phyloP scores from a whole-genome alignment of 92 coral and sea anemone genomes.

The Phenganax subtilis region DNA sequence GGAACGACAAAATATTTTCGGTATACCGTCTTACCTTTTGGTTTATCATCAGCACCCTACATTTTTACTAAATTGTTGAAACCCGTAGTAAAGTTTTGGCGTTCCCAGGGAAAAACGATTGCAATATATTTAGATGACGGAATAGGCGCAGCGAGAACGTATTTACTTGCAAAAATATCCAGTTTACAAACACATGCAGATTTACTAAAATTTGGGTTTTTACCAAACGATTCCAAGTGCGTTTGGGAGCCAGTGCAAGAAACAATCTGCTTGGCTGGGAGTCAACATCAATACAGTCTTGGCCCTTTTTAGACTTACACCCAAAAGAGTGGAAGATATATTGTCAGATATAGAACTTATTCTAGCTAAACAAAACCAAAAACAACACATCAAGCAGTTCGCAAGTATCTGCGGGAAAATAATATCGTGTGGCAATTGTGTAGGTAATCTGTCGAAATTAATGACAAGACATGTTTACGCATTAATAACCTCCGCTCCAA shows the following conservation, averaged over 20 bases:
- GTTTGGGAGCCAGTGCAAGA: not conserved
- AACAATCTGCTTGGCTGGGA: not conserved
- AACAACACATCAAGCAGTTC: conserved; percentile 30
- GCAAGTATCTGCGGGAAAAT: conserved; percentile 44
- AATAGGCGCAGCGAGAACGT: too few species aligned
- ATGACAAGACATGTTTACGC: conserved; percentile 50
- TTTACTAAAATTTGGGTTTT: conserved; percentile 49
- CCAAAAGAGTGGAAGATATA: conserved; percentile 32
- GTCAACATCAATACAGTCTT: conserved; percentile 31
- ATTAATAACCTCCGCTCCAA: conserved; percentile 26
- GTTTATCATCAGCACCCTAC: too few species aligned
- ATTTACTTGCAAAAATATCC: too few species aligned
- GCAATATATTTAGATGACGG: conserved; percentile 32
- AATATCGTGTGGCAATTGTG: conserved; percentile 43
- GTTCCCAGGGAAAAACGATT: conserved; percentile 26
- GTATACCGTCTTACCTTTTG: too few species aligned
- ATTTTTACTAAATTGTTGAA: too few species aligned
- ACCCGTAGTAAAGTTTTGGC: too few species aligned
- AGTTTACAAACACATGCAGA: conserved; percentile 54
- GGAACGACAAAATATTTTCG: conserved; percentile 47
- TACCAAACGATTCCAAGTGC: conserved; percentile 50
- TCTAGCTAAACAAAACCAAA: not conserved
- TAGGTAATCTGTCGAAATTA: conserved; percentile 47
- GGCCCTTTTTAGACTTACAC: conserved; percentile 37
- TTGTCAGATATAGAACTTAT: conserved; percentile 23